Base-by-base conservation (phyloP, 2,113 vertebrate species). In the Callospermophilus lateralis region DNA sequence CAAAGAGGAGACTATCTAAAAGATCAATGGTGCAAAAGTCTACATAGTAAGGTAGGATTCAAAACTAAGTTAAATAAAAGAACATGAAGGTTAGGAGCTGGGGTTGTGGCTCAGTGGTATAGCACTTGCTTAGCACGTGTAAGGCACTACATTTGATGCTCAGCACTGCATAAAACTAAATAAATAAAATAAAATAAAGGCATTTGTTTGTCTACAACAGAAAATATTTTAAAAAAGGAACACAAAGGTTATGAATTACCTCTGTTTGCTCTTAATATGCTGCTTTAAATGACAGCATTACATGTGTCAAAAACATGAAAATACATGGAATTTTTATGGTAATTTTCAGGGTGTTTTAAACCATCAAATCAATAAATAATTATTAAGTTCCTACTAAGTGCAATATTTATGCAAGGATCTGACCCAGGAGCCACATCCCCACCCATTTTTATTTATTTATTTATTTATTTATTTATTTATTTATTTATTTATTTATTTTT, bases 11-110 rank as follows among this genome's bases (percentile, higher is more conserved):
- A 70, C 34, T 19, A 12, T 20, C 63, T 3, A 0, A 68, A 77
- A 80, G 51, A 51, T 34, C 0, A 32, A 78, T 68, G 37, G 30
- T 92, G 26, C 12, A 83, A 70, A 88, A 51, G 28, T 89, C 48
- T 74, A 85, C 67, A 84, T 68, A 58, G 37, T 55, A 68, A 58
- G n/a, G 58, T 53, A 77, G 83, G 73, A 45, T 83, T 61, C 39
- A 34, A 94, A 89, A 78, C 63, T 78, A 51, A 51, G 37, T 92
- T 84, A 93, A 78, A 84, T 84, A 74, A 45, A 84, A 79, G 65
- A 92, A 74, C 55, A 67, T 53, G 53, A 77, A 89, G 55, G 12
- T 51, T 51, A 48, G 48, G 48, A 51, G 48, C 48, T 51, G 3
- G 48, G 12, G 12, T 51, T 51, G 48, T 51, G 48, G 48, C 48